Evolutionary conservation across 2,113 vertebrate genomes (phyloP).

Genomic region (Salvelinus sp.): DNA sequence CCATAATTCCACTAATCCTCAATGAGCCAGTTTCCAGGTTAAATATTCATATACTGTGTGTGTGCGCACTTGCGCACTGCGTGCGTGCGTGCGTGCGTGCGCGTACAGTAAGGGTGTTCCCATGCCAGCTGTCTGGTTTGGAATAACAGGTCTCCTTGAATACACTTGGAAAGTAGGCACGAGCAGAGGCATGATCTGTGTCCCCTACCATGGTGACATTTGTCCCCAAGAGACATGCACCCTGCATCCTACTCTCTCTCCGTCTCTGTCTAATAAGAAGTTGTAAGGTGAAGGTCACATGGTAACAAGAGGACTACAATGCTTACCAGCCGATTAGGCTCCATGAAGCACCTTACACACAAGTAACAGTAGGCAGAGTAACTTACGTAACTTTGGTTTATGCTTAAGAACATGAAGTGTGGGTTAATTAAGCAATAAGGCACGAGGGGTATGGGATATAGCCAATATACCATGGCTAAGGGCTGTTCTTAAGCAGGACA

Average conservation of each 20-base stretch:
- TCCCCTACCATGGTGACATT: no score
- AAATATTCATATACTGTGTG: slow-evolving; percentile 50
- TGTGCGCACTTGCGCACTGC: no score
- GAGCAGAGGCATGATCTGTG: no score
- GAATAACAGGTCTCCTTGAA: background rate
- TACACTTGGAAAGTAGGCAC: background rate
- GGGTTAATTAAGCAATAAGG: no score
- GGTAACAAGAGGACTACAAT: slow-evolving; percentile 26
- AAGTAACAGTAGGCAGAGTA: background rate
- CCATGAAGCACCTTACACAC: background rate
- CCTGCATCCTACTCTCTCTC: no score
- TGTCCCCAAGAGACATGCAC: background rate
- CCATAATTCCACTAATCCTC: slow-evolving; percentile 1
- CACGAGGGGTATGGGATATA: no score
- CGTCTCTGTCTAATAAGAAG: no score
- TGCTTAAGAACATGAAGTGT: no score
- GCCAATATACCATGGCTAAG: no score
- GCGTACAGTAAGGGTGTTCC: background rate
- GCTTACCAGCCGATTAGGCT: slow-evolving; percentile 27
- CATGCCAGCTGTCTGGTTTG: slow-evolving; percentile 12
- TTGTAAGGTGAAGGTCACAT: slow-evolving; percentile 34
- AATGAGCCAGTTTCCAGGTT: slow-evolving; percentile 35
- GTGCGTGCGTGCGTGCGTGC: background rate
- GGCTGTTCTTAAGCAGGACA: no score
- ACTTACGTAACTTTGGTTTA: background rate